phyloP scores from a whole-genome alignment of 92 coral and sea anemone species.

The Parazoanthus atlanticus region DNA sequence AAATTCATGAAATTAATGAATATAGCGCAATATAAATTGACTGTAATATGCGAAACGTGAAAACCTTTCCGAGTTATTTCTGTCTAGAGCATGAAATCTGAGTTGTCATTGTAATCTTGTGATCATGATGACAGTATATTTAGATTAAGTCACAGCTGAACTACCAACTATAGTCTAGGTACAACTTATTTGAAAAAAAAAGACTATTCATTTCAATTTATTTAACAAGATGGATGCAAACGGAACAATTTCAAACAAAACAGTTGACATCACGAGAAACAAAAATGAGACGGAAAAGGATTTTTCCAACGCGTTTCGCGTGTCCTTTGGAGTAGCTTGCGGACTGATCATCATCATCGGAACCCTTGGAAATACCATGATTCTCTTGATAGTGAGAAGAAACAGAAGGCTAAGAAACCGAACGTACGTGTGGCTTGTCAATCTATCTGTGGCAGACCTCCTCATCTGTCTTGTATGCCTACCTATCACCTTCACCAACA shows the following conservation, averaged over 20 bases:
- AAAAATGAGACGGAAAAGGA: neutral
- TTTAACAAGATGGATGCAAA: neutral
- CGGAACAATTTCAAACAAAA: neutral
- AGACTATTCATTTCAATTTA: neutral
- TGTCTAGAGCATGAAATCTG: neutral
- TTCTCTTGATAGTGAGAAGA: conserved; percentile 20
- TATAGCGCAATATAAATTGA: neutral
- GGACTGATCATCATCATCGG: conserved; percentile 17
- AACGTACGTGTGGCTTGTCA: conserved; percentile 34
- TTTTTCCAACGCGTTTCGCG: conserved; percentile 14
- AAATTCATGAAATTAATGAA: neutral
- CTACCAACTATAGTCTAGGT: neutral
- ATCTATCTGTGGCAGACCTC: conserved; percentile 28
- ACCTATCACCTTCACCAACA: conserved; percentile 32
- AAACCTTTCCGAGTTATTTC: neutral
- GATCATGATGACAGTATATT: neutral
- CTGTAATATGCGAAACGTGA: neutral
- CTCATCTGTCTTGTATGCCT: conserved; percentile 25
- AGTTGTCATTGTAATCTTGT: no score
- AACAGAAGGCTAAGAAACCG: conserved; percentile 26
- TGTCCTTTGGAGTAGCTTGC: conserved; percentile 30
- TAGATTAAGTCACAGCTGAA: neutral
- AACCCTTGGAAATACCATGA: conserved; percentile 11
- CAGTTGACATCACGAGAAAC: neutral
- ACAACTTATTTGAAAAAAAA: no score